phyloP scores from a whole-genome alignment of 2,888 invertebrate genomes.

The Ophion obscuratus region DNA sequence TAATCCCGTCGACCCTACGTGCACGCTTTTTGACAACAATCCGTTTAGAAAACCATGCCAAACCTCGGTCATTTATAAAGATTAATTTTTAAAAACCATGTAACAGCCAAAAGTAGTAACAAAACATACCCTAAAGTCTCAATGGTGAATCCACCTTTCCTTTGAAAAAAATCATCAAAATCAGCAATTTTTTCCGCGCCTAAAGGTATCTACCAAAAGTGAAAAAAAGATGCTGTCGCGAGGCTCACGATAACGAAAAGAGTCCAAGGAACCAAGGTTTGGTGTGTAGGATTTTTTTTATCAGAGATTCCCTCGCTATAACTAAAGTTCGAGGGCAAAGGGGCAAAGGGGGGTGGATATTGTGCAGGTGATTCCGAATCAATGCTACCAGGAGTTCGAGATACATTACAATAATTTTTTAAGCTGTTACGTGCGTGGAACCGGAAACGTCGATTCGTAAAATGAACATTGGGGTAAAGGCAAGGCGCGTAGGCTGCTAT shows the following conservation, averaged over 20 bases:
- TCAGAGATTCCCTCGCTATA: too few relatives aligned
- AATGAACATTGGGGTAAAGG: conserved; percentile 10
- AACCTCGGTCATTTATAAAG: too few relatives aligned
- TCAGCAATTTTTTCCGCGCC: too few relatives aligned
- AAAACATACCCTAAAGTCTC: too few relatives aligned
- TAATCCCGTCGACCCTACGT: too few relatives aligned
- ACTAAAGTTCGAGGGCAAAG: background rate
- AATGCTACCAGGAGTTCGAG: conserved; percentile 4
- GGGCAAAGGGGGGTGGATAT: background rate
- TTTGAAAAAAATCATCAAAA: too few relatives aligned
- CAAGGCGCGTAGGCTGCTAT: background rate
- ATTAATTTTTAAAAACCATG: too few relatives aligned
- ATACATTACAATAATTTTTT: background rate
- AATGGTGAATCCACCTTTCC: too few relatives aligned
- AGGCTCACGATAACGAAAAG: background rate
- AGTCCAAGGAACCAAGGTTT: background rate
- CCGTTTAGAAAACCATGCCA: too few relatives aligned
- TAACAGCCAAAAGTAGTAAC: too few relatives aligned
- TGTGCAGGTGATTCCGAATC: conserved; percentile 29
- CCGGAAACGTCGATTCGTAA: conserved; percentile 52
- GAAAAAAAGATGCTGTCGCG: conserved; percentile 2
- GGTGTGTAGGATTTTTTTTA: background rate
- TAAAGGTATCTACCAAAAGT: background rate
- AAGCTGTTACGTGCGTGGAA: background rate
- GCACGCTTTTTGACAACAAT: too few relatives aligned